Base-by-base conservation (phyloP, 1,140 invertebrate species). In the Varroa destructor region DNA sequence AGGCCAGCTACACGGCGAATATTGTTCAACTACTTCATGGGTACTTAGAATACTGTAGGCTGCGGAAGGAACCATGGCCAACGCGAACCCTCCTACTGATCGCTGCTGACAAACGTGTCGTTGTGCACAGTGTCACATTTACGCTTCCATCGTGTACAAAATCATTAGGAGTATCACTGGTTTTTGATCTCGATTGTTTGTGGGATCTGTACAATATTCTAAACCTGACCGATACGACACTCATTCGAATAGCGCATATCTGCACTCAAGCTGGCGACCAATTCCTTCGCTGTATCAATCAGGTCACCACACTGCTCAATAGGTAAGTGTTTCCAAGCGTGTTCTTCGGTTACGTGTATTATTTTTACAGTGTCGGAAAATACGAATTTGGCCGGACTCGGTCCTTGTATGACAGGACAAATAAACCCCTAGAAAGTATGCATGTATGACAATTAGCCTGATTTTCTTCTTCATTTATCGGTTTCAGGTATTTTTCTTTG, bases 291-390 rank as follows among this genome's bases (percentile, higher is more conserved):
- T 67, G 61, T 37, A 67, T 67, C 37, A 67, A 67, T 46, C 61
- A 67, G 61, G 61, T 67, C 61, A 67, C 61, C 40, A 67, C 61
- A 14, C 61, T 67, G 61, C 61, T 67, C 61, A 67, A 67, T 67
- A 67, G 61, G 46, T 51, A 8, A 51, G 46, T 51, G 46, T 5
- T 8, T 25, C 25, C 25, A 25, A 51, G 8, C 46, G 46, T 51
- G 4, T 51, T 8, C 25, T 25, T 25, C 25, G 25, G 25, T 25
- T 25, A 25, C 25, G 25, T 25, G 25, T 51, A 51, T 51, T 51
- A 51, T 51, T 51, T 51, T 51, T 51, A 51, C 46, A 25, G 25
- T 51, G 8, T 51, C 8, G 8, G 8, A 51, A 25, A 25, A 25
- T 51, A 5, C 46, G 46, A 51, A 51, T 51, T 5, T 51, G 3